Conservation (phyloP, 2,113 vertebrate genomes). For the Salvelinus alpinus region DNA sequence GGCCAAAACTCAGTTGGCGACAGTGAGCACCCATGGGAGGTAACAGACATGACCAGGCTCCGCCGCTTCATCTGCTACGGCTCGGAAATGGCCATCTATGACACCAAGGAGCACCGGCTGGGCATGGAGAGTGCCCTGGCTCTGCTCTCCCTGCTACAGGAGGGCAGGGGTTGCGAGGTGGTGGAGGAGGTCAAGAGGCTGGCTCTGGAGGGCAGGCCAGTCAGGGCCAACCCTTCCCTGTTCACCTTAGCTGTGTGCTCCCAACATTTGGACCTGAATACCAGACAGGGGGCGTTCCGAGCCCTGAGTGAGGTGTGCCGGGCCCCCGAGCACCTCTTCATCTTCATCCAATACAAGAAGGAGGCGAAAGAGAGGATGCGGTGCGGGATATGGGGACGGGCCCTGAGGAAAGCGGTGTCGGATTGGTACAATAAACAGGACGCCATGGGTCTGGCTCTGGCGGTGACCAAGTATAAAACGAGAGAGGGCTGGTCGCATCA, state of each 20-base stretch:
- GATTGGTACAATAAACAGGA: slow-evolving; percentile 93
- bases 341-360: slow-evolving; percentile 92
- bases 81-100: slow-evolving; percentile 81
- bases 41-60: slow-evolving; percentile 79
- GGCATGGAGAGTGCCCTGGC: slow-evolving; percentile 73
- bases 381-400: slow-evolving; percentile 95
- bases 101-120: slow-evolving; percentile 74
- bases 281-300: slow-evolving; percentile 86
- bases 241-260: slow-evolving; percentile 91
- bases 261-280: slow-evolving; percentile 84
- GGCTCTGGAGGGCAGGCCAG: slow-evolving; percentile 75
- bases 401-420: slow-evolving; percentile 87
- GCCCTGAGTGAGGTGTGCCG: slow-evolving; percentile 86
- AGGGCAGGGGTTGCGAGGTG: slow-evolving; percentile 83
- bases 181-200: slow-evolving; percentile 86
- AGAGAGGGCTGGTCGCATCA: slow-evolving; percentile 94
- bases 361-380: slow-evolving; percentile 89
- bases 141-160: slow-evolving; percentile 83
- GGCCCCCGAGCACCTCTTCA: slow-evolving; percentile 85
- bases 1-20: slow-evolving; percentile 56
- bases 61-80: slow-evolving; percentile 89
- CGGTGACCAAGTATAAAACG: slow-evolving; percentile 90
- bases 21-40: slow-evolving; percentile 62
- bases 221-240: slow-evolving; percentile 77
- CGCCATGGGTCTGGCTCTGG: slow-evolving; percentile 82